Conservation (phyloP, 2,888 invertebrate genomes). For the Mamestra brassicae region DNA sequence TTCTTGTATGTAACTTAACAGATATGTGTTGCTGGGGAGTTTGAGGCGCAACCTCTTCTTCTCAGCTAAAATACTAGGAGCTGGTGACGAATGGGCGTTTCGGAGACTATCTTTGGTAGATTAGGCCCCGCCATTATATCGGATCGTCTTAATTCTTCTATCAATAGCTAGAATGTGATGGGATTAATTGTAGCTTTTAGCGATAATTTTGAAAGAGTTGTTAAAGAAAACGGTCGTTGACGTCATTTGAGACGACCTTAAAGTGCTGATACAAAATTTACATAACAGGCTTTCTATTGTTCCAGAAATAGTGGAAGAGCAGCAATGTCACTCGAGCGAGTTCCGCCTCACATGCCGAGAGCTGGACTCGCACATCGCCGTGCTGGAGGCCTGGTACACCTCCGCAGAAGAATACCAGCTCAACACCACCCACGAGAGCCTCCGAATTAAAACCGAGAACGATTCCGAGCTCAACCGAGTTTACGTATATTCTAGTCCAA, state of each 20-base stretch:
- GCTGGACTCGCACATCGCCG: conserved; percentile 92
- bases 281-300: conserved; percentile 67
- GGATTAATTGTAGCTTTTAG: neutral
- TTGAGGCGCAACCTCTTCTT: too few species aligned
- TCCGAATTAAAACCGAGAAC: conserved; percentile 82
- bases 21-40: too few species aligned
- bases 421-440: conserved; percentile 74
- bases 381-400: conserved; percentile 92
- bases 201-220: conserved; percentile 4
- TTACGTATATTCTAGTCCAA: conserved; percentile 87
- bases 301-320: conserved; percentile 92
- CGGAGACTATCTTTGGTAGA: neutral
- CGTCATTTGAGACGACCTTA: neutral
- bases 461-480: conserved; percentile 85
- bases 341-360: conserved; percentile 92
- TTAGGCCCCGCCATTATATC: conserved; percentile 18
- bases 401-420: conserved; percentile 79
- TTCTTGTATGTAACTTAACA: too few species aligned
- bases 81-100: too few species aligned
- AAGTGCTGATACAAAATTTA: conserved; percentile 7
- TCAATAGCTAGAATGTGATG: conserved; percentile 52
- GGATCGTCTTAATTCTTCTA: conserved; percentile 44
- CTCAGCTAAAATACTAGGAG: too few species aligned
- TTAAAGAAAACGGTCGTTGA: neutral
- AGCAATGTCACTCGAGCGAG: conserved; percentile 91